Conservation (phyloP, 1,140 invertebrate genomes). For the Aradophagus sp. region DNA sequence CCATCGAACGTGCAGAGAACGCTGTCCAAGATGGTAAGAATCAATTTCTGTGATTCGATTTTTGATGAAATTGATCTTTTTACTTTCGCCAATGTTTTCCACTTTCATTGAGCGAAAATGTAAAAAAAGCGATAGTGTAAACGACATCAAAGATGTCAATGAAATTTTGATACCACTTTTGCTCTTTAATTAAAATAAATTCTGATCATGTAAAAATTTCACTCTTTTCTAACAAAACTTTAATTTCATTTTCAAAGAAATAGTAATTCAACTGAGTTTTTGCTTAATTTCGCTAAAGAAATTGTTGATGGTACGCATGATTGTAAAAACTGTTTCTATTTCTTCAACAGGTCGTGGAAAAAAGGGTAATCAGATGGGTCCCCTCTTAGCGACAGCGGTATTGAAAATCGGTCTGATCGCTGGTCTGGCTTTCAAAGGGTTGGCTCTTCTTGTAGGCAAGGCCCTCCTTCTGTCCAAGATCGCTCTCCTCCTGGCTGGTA, state of each 20-base stretch:
- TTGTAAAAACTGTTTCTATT: too few species aligned
- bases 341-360: conserved; percentile 80
- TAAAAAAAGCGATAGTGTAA: conserved; percentile 29
- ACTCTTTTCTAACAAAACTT: too few species aligned
- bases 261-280: too few species aligned
- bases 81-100: too few species aligned
- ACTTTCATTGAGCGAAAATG: too few species aligned
- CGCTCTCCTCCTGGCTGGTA: conserved; percentile 83
- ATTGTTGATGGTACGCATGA: too few species aligned
- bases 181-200: not conserved
- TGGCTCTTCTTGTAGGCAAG: conserved; percentile 88
- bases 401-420: conserved; percentile 87
- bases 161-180: conserved; percentile 16
- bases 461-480: conserved; percentile 88
- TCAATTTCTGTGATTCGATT: too few species aligned
- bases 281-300: too few species aligned
- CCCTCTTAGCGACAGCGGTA: conserved; percentile 83
- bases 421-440: conserved; percentile 84
- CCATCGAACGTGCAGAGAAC: conserved; percentile 78
- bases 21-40: conserved; percentile 69
- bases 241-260: too few species aligned
- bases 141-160: not conserved
- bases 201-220: too few species aligned
- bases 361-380: conserved; percentile 85
- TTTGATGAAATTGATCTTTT: too few species aligned